These are phyloP conservation scores for Lithophane leautieri DNA, from an alignment of 2,888 invertebrate species.

Conservation along the genomic window DNA sequence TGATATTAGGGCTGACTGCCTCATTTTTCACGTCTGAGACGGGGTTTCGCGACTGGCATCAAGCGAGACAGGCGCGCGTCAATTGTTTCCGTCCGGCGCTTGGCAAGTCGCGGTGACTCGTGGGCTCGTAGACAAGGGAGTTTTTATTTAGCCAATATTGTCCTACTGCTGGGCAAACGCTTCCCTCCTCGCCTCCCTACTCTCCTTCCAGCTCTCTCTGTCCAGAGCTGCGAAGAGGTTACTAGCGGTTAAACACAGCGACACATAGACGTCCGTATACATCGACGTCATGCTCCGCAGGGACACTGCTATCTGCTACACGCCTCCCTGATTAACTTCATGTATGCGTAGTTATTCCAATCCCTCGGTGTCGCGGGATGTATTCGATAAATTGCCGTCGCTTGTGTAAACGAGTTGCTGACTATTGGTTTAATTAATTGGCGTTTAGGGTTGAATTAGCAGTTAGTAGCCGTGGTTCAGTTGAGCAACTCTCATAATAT, in stretches of 20 bases:
- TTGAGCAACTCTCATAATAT: neutral
- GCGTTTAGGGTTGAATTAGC: conserved; percentile 10
- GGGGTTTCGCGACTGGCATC: neutral
- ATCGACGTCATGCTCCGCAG: conserved; percentile 38
- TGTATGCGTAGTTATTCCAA: conserved; percentile 40
- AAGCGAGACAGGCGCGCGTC: neutral
- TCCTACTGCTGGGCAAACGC: neutral
- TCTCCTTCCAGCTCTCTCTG: neutral
- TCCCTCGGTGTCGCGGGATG: conserved; percentile 44
- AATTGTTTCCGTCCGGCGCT: neutral
- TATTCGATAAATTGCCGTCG: conserved; percentile 35
- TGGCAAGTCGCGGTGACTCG: too few species aligned
- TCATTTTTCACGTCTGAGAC: conserved; percentile 19
- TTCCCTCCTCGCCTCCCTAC: neutral
- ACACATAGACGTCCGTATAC: conserved; percentile 31
- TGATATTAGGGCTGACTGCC: neutral
- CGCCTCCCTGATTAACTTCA: conserved; percentile 59
- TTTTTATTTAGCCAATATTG: too few species aligned
- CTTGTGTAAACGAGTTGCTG: conserved; percentile 26
- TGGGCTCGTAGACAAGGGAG: neutral
- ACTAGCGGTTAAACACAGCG: conserved; percentile 10
- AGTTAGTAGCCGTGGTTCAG: neutral
- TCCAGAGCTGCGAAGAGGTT: neutral
- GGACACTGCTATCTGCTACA: conserved; percentile 50
- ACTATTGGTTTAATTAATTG: conserved; percentile 43